Conservation (phyloP, 1,140 invertebrate genomes). For the Ladona fulva region DNA sequence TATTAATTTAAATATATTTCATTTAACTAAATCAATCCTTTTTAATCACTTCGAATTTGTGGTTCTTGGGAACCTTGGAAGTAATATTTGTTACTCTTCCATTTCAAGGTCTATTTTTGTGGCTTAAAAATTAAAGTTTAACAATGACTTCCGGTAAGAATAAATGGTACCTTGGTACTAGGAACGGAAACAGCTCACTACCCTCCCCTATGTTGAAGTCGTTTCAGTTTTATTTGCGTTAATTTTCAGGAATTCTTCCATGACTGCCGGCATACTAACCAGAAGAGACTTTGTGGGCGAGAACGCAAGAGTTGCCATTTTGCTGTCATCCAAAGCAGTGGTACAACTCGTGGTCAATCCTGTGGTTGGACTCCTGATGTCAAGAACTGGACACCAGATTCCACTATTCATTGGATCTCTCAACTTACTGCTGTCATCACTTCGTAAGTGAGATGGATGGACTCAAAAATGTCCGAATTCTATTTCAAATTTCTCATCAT, state of each 20-base stretch:
- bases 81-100: too few species aligned
- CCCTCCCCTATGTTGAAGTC: not conserved
- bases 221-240: too few species aligned
- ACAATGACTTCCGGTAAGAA: too few species aligned
- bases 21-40: too few species aligned
- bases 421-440: conserved; percentile 66
- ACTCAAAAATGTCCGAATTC: too few species aligned
- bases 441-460: conserved; percentile 56
- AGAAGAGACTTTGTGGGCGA: conserved; percentile 42
- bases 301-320: conserved; percentile 66
- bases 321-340: conserved; percentile 79
- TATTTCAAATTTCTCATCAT: too few species aligned
- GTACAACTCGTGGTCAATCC: conserved; percentile 79
- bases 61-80: too few species aligned
- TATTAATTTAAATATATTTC: too few species aligned
- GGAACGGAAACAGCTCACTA: not conserved
- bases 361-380: conserved; percentile 62
- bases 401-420: conserved; percentile 75
- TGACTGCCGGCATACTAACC: not conserved
- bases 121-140: too few species aligned
- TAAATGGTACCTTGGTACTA: too few species aligned
- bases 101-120: too few species aligned
- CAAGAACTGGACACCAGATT: conserved; percentile 61
- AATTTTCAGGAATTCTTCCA: not conserved
- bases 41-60: too few species aligned